A percentile compares a stretch with the other conserved stretches of the same genome.
These are phyloP conservation scores for Malacoraja senta DNA, from an alignment of 2,797 vertebrate species.

Conservation along the genomic window DNA sequence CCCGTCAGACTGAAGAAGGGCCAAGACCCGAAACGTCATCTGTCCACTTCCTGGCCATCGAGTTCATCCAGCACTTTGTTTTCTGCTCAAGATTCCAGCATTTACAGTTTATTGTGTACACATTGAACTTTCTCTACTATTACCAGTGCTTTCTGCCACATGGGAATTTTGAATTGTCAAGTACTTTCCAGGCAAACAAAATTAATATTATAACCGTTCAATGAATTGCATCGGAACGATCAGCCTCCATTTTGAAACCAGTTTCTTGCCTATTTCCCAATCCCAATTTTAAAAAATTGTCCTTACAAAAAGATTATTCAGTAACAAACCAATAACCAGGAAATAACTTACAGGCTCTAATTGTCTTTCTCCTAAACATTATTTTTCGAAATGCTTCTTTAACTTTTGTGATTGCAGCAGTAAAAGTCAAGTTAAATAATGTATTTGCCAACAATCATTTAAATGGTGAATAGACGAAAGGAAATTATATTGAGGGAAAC, in stretches of 20 bases:
- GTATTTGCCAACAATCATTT: constrained; percentile 1
- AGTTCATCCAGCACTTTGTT: too few relatives aligned
- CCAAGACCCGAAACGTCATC: too few relatives aligned
- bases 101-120: too few relatives aligned
- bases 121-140: not conserved
- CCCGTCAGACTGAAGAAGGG: too few relatives aligned
- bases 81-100: too few relatives aligned
- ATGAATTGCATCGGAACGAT: not conserved
- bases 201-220: not conserved
- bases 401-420: constrained; percentile 17
- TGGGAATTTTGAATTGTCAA: not conserved
- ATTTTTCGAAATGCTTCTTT: not conserved
- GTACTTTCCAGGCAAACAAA: not conserved
- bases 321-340: constrained; percentile 15
- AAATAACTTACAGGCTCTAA: constrained; percentile 15
- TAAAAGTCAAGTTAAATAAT: constrained; percentile 31
- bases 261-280: constrained; percentile 8
- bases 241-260: not conserved
- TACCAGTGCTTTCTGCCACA: too few relatives aligned
- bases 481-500: constrained; percentile 5
- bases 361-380: constrained; percentile 23
- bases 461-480: constrained; percentile 12
- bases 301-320: not conserved
- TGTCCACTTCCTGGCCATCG: too few relatives aligned
- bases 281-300: not conserved